Conservation (phyloP, 2,888 invertebrate genomes). For the Seira ritae region DNA sequence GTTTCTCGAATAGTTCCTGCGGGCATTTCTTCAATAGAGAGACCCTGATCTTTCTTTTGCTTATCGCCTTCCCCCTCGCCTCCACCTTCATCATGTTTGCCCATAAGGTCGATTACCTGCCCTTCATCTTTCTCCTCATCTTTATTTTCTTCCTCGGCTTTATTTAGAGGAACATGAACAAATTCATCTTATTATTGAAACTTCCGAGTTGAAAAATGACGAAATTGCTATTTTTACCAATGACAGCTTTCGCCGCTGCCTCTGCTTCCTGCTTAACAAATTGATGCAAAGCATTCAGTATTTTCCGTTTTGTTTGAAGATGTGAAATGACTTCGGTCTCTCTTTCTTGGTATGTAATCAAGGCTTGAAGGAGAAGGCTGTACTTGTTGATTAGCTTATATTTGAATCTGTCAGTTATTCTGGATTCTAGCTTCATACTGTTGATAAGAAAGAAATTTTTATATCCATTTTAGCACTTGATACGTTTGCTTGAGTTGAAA, state of each 20-base stretch:
- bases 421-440: slow-evolving; percentile 61
- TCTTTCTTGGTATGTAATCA: slow-evolving; percentile 69
- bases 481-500: background rate
- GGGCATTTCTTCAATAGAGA: slow-evolving; percentile 67
- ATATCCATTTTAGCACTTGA: background rate
- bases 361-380: slow-evolving; percentile 67
- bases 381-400: slow-evolving; percentile 67
- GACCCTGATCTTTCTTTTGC: slow-evolving; percentile 39
- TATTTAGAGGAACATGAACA: background rate
- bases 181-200: background rate
- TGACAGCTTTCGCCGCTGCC: slow-evolving; percentile 34
- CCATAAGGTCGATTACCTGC: slow-evolving; percentile 46
- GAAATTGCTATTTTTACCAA: slow-evolving; percentile 19
- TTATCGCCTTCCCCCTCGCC: slow-evolving; percentile 35
- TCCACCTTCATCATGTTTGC: slow-evolving; percentile 47
- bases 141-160: slow-evolving; percentile 52
- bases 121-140: slow-evolving; percentile 57
- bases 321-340: slow-evolving; percentile 68
- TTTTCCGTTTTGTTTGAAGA: slow-evolving; percentile 65
- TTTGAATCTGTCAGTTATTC: slow-evolving; percentile 67
- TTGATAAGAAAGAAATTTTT: background rate
- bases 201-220: too few relatives aligned
- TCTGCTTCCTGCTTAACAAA: slow-evolving; percentile 63
- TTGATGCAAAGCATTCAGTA: slow-evolving; percentile 58
- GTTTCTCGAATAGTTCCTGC: slow-evolving; percentile 67